phyloP scores from a whole-genome alignment of 2,113 vertebrate species.

The Prolemur simus region DNA sequence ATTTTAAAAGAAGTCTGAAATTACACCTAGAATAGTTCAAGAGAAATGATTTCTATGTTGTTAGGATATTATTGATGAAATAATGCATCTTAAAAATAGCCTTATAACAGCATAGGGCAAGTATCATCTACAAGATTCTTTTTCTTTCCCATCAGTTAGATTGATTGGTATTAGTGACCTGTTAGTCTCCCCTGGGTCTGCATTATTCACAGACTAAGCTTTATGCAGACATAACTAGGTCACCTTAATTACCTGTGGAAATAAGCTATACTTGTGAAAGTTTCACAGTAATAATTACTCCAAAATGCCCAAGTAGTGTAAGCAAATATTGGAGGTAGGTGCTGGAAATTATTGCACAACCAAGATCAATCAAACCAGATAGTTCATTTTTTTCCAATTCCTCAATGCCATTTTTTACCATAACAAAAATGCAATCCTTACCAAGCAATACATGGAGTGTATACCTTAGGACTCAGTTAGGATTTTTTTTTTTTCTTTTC shows the following conservation, averaged over 20 bases:
- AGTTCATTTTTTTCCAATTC: neutral
- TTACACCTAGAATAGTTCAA: neutral
- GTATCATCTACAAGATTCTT: slow-evolving; percentile 22
- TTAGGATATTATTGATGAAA: slow-evolving; percentile 37
- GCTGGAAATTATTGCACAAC: neutral
- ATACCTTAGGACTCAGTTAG: neutral
- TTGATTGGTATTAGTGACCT: slow-evolving; percentile 72
- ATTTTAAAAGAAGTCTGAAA: slow-evolving; percentile 12
- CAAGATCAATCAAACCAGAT: slow-evolving; percentile 10
- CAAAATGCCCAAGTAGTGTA: slow-evolving; percentile 58
- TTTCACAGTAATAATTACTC: slow-evolving; percentile 73
- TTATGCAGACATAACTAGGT: slow-evolving; percentile 76
- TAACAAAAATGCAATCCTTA: neutral
- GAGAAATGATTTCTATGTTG: slow-evolving; percentile 17
- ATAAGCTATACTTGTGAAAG: slow-evolving; percentile 65
- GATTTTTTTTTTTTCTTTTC: neutral
- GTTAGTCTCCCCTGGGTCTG: slow-evolving; percentile 63
- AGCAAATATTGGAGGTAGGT: neutral
- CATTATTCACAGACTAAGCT: slow-evolving; percentile 73
- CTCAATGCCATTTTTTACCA: neutral
- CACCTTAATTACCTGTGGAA: slow-evolving; percentile 79
- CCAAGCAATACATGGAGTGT: neutral
- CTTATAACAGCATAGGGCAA: neutral
- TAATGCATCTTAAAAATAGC: slow-evolving; percentile 49
- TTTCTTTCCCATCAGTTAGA: slow-evolving; percentile 59